These are phyloP conservation scores for Amphiprion ocellaris DNA, from an alignment of 2,113 vertebrate species.

Conservation along the genomic window DNA sequence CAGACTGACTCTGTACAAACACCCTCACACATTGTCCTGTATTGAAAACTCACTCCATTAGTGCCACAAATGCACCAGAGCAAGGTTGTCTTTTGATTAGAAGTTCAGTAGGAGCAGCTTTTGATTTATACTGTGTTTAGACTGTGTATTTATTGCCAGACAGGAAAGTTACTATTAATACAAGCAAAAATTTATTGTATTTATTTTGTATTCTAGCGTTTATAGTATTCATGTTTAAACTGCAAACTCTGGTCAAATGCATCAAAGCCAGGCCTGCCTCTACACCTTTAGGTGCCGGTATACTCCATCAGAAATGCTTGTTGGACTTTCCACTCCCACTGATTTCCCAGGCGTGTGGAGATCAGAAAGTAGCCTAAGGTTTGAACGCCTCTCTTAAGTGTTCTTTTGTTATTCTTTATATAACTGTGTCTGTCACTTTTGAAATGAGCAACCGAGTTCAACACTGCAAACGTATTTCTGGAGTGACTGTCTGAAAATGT, in stretches of 20 bases:
- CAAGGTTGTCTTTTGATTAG: slow-evolving; percentile 9
- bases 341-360: not conserved
- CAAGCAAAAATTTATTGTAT: too few species aligned
- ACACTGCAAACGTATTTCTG: not conserved
- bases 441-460: not conserved
- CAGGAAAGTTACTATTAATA: not conserved
- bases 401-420: not conserved
- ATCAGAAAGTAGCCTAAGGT: not conserved
- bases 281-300: not conserved
- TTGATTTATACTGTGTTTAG: not conserved
- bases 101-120: not conserved
- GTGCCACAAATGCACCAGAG: not conserved
- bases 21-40: not conserved
- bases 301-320: not conserved
- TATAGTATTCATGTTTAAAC: too few species aligned
- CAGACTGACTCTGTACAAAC: slow-evolving; percentile 9
- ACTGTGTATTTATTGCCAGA: not conserved
- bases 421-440: not conserved
- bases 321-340: not conserved
- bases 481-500: not conserved
- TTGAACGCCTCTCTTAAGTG: not conserved
- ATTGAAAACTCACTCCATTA: not conserved
- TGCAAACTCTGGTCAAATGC: not conserved
- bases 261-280: not conserved
- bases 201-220: too few species aligned